phyloP scores from a whole-genome alignment of 2,888 invertebrate genomes.

The Archips crataeganus region DNA sequence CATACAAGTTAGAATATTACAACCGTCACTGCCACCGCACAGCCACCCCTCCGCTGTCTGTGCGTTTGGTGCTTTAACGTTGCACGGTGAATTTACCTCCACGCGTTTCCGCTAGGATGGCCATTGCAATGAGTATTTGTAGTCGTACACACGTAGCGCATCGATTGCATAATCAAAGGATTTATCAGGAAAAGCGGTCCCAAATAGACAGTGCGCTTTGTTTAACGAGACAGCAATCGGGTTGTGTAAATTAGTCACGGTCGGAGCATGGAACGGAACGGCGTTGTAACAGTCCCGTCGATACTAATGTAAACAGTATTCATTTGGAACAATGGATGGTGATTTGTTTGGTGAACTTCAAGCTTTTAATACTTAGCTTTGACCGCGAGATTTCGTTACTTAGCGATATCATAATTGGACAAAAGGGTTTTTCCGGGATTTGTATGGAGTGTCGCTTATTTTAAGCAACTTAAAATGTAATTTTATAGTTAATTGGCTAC shows the following conservation, averaged over 20 bases:
- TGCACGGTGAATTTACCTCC: background rate
- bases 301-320: slow-evolving; percentile 51
- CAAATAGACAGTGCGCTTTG: slow-evolving; percentile 55
- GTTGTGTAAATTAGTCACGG: slow-evolving; percentile 58
- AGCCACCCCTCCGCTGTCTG: no score
- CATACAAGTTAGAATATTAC: no score
- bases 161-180: slow-evolving; percentile 13
- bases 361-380: background rate
- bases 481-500: no score
- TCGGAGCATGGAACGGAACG: slow-evolving; percentile 57
- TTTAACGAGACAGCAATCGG: slow-evolving; percentile 55
- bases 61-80: background rate
- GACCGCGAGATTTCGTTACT: background rate
- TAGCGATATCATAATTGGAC: no score
- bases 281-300: slow-evolving; percentile 43
- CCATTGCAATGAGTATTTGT: background rate
- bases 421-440: no score
- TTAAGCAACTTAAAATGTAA: no score
- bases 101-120: background rate
- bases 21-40: no score
- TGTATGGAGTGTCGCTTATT: background rate
- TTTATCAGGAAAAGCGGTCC: slow-evolving; percentile 7
- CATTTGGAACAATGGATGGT: slow-evolving; percentile 47
- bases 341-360: slow-evolving; percentile 7
- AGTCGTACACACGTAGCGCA: background rate